phyloP scores from a whole-genome alignment of 2,113 vertebrate species.

The Lamprotornis superbus region DNA sequence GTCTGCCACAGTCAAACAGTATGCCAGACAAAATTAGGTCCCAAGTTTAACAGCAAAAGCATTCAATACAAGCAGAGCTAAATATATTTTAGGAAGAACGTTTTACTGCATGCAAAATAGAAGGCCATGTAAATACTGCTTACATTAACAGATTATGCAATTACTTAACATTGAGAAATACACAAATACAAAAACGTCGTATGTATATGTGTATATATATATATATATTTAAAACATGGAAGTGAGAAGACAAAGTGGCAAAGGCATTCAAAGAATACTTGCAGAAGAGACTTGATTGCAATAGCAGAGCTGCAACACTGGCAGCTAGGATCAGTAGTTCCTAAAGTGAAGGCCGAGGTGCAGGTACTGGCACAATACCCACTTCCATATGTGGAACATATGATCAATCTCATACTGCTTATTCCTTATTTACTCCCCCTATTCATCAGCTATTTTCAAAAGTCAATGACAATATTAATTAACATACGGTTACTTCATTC shows the following conservation, averaged over 20 bases:
- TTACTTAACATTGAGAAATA: not conserved
- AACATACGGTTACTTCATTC: not conserved
- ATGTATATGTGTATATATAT: not conserved
- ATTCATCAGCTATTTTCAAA: not conserved
- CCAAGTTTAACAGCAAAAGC: not conserved
- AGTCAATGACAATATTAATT: not conserved
- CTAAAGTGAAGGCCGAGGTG: not conserved
- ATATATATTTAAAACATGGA: not conserved
- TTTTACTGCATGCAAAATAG: not conserved
- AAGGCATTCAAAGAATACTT: not conserved
- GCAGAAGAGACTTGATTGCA: not conserved
- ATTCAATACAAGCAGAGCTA: not conserved
- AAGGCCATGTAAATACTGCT: not conserved
- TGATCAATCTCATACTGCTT: not conserved
- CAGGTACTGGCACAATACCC: not conserved
- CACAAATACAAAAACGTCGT: not conserved
- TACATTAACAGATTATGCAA: not conserved
- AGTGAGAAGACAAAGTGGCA: not conserved
- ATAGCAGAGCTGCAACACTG: not conserved
- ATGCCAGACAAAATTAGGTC: not conserved
- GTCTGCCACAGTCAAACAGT: not conserved
- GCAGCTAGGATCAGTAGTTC: not conserved
- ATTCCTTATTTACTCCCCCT: not conserved
- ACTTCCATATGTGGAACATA: not conserved
- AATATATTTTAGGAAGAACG: not conserved